Conservation (phyloP, 2,888 invertebrate genomes). For the Meiosimyza decipiens region DNA sequence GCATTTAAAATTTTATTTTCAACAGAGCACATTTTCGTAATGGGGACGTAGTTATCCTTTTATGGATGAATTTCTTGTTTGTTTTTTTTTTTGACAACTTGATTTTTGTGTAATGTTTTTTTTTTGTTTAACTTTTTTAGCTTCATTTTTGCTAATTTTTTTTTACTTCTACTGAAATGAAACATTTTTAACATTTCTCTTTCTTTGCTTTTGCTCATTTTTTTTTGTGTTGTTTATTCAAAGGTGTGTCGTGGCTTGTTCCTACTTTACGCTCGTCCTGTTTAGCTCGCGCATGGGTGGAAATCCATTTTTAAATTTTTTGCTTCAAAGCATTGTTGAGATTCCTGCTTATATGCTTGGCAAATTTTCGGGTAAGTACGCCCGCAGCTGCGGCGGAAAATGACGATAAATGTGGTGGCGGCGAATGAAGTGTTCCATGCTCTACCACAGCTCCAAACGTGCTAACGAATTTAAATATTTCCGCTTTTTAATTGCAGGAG, state of each 20-base stretch:
- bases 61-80: conserved; percentile 1
- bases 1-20: conserved; percentile 10
- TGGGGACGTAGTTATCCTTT: conserved; percentile 11
- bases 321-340: conserved; percentile 73
- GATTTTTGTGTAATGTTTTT: conserved; percentile 13
- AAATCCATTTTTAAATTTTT: conserved; percentile 75
- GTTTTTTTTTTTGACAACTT: neutral
- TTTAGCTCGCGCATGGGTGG: conserved; percentile 71
- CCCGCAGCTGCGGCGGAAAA: conserved; percentile 21
- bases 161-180: conserved; percentile 1
- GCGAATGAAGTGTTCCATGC: conserved; percentile 7
- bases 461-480: conserved; percentile 1
- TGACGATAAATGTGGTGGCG: conserved; percentile 12
- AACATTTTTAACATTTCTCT: conserved; percentile 17
- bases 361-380: conserved; percentile 66
- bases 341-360: conserved; percentile 73
- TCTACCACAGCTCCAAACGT: neutral
- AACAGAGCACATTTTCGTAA: conserved; percentile 6
- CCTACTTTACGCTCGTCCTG: conserved; percentile 69
- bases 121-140: conserved; percentile 5
- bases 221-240: neutral
- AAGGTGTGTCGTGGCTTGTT: conserved; percentile 69
- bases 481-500: conserved; percentile 57
- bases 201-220: neutral
- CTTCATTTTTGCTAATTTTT: neutral